These are phyloP conservation scores for Toxostoma redivivum DNA, from an alignment of 2,113 vertebrate genomes.

Conservation along the genomic window DNA sequence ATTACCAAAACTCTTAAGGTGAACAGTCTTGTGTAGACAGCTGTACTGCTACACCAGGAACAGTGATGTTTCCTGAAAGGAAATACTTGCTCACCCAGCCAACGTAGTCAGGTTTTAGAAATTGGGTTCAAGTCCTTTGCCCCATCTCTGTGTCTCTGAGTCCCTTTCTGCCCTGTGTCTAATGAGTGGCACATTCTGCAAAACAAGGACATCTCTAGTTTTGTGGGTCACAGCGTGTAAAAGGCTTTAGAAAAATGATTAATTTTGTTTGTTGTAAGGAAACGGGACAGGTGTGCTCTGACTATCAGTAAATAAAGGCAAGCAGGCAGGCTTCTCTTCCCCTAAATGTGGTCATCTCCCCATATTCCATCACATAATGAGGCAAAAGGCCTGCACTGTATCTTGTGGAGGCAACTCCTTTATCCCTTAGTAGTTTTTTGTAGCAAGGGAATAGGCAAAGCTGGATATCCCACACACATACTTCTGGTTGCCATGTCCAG, in stretches of 20 bases:
- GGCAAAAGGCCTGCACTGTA: accelerated
- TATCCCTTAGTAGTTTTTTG: accelerated
- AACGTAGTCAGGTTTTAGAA: neutral
- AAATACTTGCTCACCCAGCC: neutral
- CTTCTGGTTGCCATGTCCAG: neutral
- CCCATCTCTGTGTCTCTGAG: neutral
- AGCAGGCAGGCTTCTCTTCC: neutral
- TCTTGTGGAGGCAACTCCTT: neutral
- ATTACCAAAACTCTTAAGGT: neutral
- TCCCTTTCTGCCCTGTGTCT: neutral
- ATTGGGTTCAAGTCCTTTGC: neutral
- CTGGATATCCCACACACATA: accelerated
- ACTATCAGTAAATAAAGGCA: neutral
- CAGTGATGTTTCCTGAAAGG: neutral
- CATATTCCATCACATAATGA: accelerated
- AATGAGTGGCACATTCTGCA: neutral
- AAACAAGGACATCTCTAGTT: neutral
- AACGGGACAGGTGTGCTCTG: neutral
- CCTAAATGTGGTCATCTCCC: neutral
- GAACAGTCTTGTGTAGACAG: neutral
- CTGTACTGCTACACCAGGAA: neutral
- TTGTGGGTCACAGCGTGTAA: accelerated
- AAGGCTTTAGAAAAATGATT: neutral
- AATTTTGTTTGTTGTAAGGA: neutral
- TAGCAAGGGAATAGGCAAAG: neutral